Conservation (phyloP, 92 coral and sea anemone genomes). For the Siderastrea siderea region DNA sequence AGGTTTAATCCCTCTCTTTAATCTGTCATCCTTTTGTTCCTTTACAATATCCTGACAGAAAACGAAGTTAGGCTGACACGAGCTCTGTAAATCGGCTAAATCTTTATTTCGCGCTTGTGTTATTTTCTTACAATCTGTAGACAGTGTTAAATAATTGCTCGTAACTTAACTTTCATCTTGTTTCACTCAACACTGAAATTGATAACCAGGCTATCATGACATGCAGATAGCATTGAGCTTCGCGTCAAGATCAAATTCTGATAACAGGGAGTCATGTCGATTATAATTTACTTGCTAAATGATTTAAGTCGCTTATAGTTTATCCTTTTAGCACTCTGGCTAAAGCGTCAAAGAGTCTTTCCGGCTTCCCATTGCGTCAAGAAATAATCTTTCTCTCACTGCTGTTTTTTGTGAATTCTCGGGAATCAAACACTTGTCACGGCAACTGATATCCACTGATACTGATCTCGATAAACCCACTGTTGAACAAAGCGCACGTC, state of each 20-base stretch:
- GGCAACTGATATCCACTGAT: conserved; percentile 24
- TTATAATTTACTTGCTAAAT: conserved; percentile 43
- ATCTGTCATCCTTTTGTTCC: conserved; percentile 10
- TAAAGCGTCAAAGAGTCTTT: conserved; percentile 40
- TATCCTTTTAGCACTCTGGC: conserved; percentile 57
- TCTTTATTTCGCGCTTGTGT: background rate
- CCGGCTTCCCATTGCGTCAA: conserved; percentile 44
- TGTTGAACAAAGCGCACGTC: conserved; percentile 30
- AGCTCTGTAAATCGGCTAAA: background rate
- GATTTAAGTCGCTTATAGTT: conserved; percentile 40
- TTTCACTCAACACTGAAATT: conserved; percentile 37
- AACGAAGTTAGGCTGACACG: background rate
- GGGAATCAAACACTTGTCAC: background rate
- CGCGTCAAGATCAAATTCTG: conserved; percentile 39
- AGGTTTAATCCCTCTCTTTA: conserved; percentile 4
- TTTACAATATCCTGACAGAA: background rate
- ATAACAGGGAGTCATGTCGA: conserved; percentile 25
- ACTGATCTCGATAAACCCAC: conserved; percentile 15
- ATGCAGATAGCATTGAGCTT: conserved; percentile 9
- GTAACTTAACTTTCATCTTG: conserved; percentile 6
- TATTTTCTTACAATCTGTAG: background rate
- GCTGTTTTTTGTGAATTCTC: conserved; percentile 3
- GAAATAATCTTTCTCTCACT: conserved; percentile 31
- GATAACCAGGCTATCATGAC: conserved; percentile 43
- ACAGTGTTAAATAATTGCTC: background rate